These are phyloP conservation scores for Chunga burmeisteri DNA, from an alignment of 2,113 vertebrate genomes.

Conservation along the genomic window DNA sequence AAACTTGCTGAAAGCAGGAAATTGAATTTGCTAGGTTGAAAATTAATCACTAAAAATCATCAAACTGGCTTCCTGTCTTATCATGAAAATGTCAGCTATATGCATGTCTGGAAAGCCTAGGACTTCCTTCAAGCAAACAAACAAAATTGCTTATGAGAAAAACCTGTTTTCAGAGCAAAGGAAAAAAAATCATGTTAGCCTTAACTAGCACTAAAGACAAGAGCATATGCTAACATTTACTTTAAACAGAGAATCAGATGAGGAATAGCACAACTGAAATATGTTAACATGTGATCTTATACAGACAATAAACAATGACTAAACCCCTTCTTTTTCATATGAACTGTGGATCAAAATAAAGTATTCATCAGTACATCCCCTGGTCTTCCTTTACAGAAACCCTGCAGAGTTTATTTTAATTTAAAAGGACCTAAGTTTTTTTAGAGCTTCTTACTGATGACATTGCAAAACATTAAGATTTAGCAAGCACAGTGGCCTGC, in stretches of 20 bases:
- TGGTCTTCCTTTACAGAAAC: background rate
- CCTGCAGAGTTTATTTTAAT: background rate
- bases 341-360: background rate
- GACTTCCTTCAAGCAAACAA: conserved; percentile 24
- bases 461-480: background rate
- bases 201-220: background rate
- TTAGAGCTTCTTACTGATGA: background rate
- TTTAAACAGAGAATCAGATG: conserved; percentile 23
- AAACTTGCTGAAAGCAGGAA: background rate
- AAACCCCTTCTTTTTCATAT: background rate
- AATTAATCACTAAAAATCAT: conserved; percentile 6
- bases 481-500: background rate
- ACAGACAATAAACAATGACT: background rate
- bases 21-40: background rate
- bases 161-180: background rate
- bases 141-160: background rate
- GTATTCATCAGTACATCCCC: background rate
- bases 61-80: background rate
- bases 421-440: background rate
- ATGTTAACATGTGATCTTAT: background rate
- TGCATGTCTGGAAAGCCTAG: background rate
- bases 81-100: background rate
- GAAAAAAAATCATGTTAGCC: background rate
- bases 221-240: background rate
- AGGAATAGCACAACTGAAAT: conserved; percentile 24